Base-by-base conservation (phyloP, 2,888 invertebrate genomes). In the Pinctada fucata region DNA sequence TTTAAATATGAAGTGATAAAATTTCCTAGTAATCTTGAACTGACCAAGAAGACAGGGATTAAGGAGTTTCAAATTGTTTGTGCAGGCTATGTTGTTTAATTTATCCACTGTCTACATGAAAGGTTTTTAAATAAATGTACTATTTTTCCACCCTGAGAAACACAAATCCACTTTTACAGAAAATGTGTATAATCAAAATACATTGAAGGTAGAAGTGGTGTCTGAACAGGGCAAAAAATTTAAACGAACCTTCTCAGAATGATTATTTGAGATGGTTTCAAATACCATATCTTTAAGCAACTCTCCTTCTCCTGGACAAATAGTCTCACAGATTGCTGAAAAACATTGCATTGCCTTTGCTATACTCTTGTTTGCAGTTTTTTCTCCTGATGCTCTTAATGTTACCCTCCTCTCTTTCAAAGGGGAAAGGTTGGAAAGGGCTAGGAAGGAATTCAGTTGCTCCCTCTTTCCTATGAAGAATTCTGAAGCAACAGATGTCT, bases 301-400 rank as follows among this genome's bases (percentile, higher is more conserved):
- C 13, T 70, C 52, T 71, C 71, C 71, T 47, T 71, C 71, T 51
- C 71, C 71, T 47, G 71, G 71, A 13, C 71, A 71, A 47, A 71
- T 71, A 3, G 52, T 51, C 4, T 51, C 71, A 71, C 71, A 71
- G 3, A 71, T 31, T 0, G 16, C 71, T 3, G n/a, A 13, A 4
- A 71, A 47, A 31, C 71, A 71, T 16, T 71, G 3, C 16, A 71
- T n/a, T n/a, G 71, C 71, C 8, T 71, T 71, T 51, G 50, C 31
- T n/a, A 71, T 31, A 50, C 71, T 51, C 16, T 13, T n/a, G 4
- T n/a, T 8, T 13, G 31, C n/a, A 50, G 51, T 71, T 71, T 71
- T 71, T n/a, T 50, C 31, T 6, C 47, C 50, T 16, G 71, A 71
- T 31, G 2, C 16, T 51, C 3, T 16, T 10, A 71, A 51, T 16